Evolutionary conservation across 2,888 invertebrate genomes (phyloP), one percentile per base, ranked within the genome.

Genomic region (Synanthedon formicaeformis): DNA sequence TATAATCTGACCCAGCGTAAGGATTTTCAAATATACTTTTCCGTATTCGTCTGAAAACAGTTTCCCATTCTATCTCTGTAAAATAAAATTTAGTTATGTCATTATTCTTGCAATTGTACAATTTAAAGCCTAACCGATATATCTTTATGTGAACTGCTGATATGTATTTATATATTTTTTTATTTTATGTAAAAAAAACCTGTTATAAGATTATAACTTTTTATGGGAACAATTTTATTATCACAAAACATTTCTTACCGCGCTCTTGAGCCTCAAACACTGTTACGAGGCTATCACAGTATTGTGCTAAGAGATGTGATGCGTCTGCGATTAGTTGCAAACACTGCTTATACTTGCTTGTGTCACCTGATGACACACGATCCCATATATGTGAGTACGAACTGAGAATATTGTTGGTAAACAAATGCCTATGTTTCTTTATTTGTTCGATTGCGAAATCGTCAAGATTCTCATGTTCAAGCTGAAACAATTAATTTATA

Each of bases 1-100:
- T 66, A 50, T 75, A 82, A 41, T 78, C 79, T 0, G 73, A 55
- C 0, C 81, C 76, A 0, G 69, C 67, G 58, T 65, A 59, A 0
- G 58, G 60, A n/a, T 73, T 74, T 10, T 76, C 71, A 40, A 74
- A 77, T 3, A 81, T 59, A 34, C 63, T 67, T 2, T 40, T 41
- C 48, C 60, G 70, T 65, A 81, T 70, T 2, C 58, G 61, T 0
- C 51, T 50, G 50, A 74, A 74, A 2, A 63, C 58, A 1, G 41
- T 52, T 0, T 52, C 54, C 73, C 75, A 81, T 16, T 62, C 52
- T 0, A 11, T 41, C 0, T 53, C 81, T 77, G 66, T 1, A 66
- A 66, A 41, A 50, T 13, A 41, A 12, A 45, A 45, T 13, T 34
- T 34, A 34, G 34, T 10, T 34, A 34, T 34, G 8, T 27, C 27